These are phyloP conservation scores for Barnardius zonarius DNA, from an alignment of 2,113 vertebrate species.

Conservation along the genomic window DNA sequence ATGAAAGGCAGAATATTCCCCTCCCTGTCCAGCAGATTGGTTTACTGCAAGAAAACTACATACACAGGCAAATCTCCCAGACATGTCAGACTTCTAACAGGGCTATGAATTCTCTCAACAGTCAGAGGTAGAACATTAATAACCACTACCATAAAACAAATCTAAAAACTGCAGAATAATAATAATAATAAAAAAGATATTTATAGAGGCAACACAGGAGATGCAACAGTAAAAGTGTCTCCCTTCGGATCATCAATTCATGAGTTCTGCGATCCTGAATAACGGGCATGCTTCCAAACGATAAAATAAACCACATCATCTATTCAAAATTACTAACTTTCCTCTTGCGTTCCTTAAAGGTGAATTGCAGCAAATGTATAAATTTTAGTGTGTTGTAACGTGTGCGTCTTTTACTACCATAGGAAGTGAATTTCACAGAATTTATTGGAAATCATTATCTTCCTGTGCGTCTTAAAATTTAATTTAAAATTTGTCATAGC, in stretches of 20 bases:
- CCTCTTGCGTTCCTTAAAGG: background rate
- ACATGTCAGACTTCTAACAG: constrained; percentile 45
- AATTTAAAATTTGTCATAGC: constrained; percentile 21
- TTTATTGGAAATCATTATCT: constrained; percentile 22
- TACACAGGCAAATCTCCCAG: constrained; percentile 31
- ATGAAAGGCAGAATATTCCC: background rate
- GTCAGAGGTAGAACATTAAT: constrained; percentile 40
- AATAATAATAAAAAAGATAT: constrained; percentile 25
- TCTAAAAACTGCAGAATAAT: constrained; percentile 47
- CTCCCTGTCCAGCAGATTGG: constrained; percentile 22
- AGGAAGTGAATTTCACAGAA: background rate
- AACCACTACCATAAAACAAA: constrained; percentile 56
- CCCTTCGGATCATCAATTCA: background rate
- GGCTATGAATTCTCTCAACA: constrained; percentile 35
- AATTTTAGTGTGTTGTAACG: background rate
- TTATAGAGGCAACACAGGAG: background rate
- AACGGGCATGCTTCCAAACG: background rate
- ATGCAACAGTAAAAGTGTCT: constrained; percentile 37
- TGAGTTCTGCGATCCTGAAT: constrained; percentile 1
- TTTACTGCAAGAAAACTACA: constrained; percentile 49
- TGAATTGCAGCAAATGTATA: background rate
- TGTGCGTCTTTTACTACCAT: background rate
- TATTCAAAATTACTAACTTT: constrained; percentile 2
- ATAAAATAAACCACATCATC: constrained; percentile 9
- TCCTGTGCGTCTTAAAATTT: background rate